A percentile compares a stretch with the other conserved stretches of the same genome.
phyloP scores from a whole-genome alignment of 2,113 vertebrate species.

The Empidonax traillii region DNA sequence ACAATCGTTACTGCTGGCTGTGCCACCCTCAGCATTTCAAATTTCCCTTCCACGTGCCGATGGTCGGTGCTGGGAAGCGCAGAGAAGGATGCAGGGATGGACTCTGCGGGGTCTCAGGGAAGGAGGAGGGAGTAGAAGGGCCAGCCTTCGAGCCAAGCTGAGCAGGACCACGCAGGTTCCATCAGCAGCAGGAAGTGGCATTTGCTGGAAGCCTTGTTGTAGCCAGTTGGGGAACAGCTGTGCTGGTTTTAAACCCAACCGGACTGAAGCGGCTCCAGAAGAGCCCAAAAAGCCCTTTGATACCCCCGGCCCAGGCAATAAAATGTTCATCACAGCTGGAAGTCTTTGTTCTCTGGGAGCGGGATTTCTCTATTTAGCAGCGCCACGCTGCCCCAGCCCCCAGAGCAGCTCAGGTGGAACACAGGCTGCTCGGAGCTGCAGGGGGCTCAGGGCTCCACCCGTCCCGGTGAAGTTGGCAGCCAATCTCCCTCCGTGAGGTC shows the following conservation, averaged over 20 bases:
- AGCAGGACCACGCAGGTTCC: background rate
- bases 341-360: conserved; percentile 43
- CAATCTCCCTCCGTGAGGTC: background rate
- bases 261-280: conserved; percentile 44
- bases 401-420: background rate
- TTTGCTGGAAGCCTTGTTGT: conserved; percentile 13
- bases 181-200: conserved; percentile 26
- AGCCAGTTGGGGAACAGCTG: conserved; percentile 60
- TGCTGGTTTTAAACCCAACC: conserved; percentile 39
- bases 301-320: conserved; percentile 19
- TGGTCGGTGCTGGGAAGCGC: background rate
- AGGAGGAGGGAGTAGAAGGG: background rate
- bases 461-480: background rate
- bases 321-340: conserved; percentile 25
- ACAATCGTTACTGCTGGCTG: background rate
- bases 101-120: background rate
- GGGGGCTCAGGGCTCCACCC: background rate
- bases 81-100: background rate
- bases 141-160: background rate
- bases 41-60: background rate
- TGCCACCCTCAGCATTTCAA: background rate
- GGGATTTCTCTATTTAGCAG: conserved; percentile 3
- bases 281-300: conserved; percentile 38
- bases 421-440: background rate
- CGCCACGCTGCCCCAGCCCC: background rate